These are phyloP conservation scores for Poecilus cupreus DNA, from an alignment of 2,888 invertebrate genomes.

Conservation along the genomic window DNA sequence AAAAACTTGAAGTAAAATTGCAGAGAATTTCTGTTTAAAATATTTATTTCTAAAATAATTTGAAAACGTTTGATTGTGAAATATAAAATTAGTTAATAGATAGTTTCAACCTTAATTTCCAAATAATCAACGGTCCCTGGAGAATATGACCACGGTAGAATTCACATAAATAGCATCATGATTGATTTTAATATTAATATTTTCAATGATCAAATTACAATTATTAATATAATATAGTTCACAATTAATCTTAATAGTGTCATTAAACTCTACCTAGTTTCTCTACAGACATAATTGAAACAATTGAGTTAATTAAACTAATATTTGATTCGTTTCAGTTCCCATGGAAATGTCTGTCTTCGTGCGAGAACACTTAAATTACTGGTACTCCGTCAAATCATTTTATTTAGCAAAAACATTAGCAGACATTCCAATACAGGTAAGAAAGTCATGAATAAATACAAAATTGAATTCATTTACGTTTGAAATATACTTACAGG, in stretches of 20 bases:
- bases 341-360: constrained; percentile 97
- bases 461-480: constrained; percentile 16
- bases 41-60: no score
- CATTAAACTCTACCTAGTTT: neutral
- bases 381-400: constrained; percentile 98
- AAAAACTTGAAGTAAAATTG: no score
- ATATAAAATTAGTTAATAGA: no score
- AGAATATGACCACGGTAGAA: no score
- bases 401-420: constrained; percentile 98
- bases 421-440: constrained; percentile 97
- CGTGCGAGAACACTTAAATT: constrained; percentile 95
- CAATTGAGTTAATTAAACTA: neutral
- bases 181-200: neutral
- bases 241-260: neutral
- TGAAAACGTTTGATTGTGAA: no score
- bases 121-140: no score
- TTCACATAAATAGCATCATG: no score
- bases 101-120: no score
- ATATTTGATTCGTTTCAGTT: constrained; percentile 79
- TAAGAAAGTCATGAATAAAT: constrained; percentile 70
- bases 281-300: neutral
- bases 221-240: no score
- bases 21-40: no score
- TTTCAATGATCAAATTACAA: no score
- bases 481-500: neutral